Evolutionary conservation across 2,113 vertebrate species (phyloP), one percentile per base, ranked within the genome.

Genomic region (Syrrhaptes paradoxus): DNA sequence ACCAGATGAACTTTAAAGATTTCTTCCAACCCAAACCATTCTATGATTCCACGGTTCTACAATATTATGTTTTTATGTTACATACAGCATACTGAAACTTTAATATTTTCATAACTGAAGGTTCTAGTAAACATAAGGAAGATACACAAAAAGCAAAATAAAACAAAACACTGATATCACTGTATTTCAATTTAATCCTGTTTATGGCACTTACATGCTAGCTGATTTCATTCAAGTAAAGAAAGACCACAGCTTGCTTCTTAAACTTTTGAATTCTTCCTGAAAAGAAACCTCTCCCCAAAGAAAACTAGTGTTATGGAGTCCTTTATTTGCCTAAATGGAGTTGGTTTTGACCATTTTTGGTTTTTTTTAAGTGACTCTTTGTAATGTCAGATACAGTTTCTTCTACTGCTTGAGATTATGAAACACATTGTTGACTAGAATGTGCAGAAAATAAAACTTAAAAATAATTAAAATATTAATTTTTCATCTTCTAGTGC

Each of bases 111-210:
- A 17, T 22, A 68, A 66, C 13, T 43, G n/a, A 66, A 14, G 5
- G 12, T 28, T 3, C 9, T 6, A 32, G 14, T 43, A 62, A 52
- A n/a, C 0, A 3, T 19, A 3, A 41, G 1, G 7, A 89, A 55
- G 28, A 49, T 36, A 13, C 9, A 48, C 0, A 22, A 55, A 80
- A 75, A 9, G 4, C 21, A 61, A 79, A 73, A 6, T 13, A n/a
- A 75, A 48, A 21, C 7, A 32, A 22, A 74, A 6, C 4, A 59
- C 41, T 41, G 41, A 68, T 29, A 11, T 63, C 3, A 16, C 9
- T 28, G 4, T 41, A 22, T 81, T 65, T 52, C 1, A 36, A 41
- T 51, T 82, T 68, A 2, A 20, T 65, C 15, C 21, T 54, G 3
- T 73, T 70, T 24, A 5, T 70, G 68, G 4, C 12, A 45, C 26